Evolutionary conservation across 2,113 vertebrate genomes (phyloP).

Genomic region (Erythrocercus mccallii): DNA sequence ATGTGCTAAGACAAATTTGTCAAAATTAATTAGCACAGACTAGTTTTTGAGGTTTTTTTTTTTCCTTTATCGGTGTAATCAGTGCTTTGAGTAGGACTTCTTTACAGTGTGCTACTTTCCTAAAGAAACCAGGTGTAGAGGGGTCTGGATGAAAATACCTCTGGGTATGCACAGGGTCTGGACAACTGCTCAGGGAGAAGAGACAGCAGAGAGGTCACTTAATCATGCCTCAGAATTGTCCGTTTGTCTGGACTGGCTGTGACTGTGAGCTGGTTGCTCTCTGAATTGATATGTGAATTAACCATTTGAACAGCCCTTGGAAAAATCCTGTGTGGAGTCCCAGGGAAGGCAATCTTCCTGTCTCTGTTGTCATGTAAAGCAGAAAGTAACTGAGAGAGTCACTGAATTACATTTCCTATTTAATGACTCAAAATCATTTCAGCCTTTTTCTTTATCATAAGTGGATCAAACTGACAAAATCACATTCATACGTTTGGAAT

Average conservation of each 20-base stretch:
- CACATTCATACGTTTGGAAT: background rate
- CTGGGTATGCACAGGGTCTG: background rate
- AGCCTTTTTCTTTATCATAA: background rate
- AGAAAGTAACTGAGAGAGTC: background rate
- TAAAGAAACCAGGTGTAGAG: background rate
- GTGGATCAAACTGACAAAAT: background rate
- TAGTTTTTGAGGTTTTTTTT: background rate
- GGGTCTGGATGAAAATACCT: background rate
- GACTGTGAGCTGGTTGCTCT: background rate
- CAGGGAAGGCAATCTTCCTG: background rate
- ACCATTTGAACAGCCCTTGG: background rate
- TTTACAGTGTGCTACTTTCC: background rate
- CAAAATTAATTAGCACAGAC: background rate
- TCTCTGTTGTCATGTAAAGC: background rate
- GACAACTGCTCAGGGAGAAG: background rate
- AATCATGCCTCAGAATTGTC: background rate
- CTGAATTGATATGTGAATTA: background rate
- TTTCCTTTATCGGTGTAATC: background rate
- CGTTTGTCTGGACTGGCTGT: background rate
- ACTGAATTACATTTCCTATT: background rate
- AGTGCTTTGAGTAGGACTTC: background rate
- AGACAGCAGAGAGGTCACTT: background rate
- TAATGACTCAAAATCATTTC: background rate
- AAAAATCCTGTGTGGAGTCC: background rate
- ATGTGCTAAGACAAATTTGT: background rate